These are phyloP conservation scores for Xanthorhoe designata DNA, from an alignment of 2,888 invertebrate species.

Conservation along the genomic window DNA sequence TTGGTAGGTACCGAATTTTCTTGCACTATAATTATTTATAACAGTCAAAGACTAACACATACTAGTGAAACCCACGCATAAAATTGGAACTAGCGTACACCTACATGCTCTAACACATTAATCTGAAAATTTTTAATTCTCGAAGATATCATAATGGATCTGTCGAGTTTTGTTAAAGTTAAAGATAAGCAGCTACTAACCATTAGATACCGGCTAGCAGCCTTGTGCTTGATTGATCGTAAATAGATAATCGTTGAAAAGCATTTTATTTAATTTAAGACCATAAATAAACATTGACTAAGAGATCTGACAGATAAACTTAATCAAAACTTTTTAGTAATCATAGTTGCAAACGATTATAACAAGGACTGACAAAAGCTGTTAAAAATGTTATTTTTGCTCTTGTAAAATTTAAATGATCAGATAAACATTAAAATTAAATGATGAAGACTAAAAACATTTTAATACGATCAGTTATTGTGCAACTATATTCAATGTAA, in stretches of 20 bases:
- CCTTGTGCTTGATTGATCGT: slow-evolving; percentile 67
- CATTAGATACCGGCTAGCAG: slow-evolving; percentile 58
- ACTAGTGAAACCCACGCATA: slow-evolving; percentile 17
- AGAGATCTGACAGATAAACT: not conserved
- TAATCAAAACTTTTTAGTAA: not conserved
- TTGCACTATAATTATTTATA: slow-evolving; percentile 8
- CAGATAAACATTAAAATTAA: not conserved
- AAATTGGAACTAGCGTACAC: slow-evolving; percentile 17
- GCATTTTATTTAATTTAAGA: slow-evolving; percentile 70
- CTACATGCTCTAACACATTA: slow-evolving; percentile 21
- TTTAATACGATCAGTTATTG: not conserved
- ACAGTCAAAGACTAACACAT: slow-evolving; percentile 20
- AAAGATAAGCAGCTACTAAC: slow-evolving; percentile 52
- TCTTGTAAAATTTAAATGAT: not conserved
- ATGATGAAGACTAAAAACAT: not conserved
- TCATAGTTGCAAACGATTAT: not conserved
- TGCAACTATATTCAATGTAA: slow-evolving; percentile 50
- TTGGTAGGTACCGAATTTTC: not conserved
- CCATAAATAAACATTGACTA: not conserved
- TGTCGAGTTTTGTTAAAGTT: slow-evolving; percentile 39
- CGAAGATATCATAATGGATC: slow-evolving; percentile 33
- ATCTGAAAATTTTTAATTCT: slow-evolving; percentile 21
- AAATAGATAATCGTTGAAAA: slow-evolving; percentile 65
- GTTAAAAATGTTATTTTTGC: not conserved
- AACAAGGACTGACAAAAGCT: not conserved